Evolutionary conservation across 2,888 invertebrate species (phyloP), one percentile per base, ranked within the genome.

Genomic region (Clunio marinus): DNA sequence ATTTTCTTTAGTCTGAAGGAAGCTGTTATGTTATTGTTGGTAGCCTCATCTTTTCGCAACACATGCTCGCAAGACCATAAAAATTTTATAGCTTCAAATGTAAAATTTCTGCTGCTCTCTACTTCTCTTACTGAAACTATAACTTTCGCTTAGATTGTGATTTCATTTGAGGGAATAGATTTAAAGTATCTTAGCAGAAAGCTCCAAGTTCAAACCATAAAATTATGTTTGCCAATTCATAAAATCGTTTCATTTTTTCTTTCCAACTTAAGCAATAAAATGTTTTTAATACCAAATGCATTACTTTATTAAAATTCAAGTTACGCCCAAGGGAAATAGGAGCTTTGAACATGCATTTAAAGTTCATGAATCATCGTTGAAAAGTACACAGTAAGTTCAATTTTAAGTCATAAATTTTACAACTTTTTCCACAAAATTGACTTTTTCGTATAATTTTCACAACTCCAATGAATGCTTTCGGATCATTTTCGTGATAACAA

Each of bases 281-380:
- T 27, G 10, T 20, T 58, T 41, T 58, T 20, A 58, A 58, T 32
- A 32, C 20, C 32, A 28, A 57, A 58, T 58, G 58, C 58, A 58
- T 58, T 58, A 58, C 58, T 17, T 58, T 51, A 51, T 51, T 51
- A 51, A 51, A 51, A 51, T 51, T 51, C 41, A 15, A 41, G 3
- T 32, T 41, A 3, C 10, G 4, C 41, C 41, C n/a, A n/a, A 10
- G 41, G 10, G 10, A 15, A 41, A 41, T 41, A n/a, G n/a, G n/a
- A 41, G 41, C 41, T 41, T 41, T 41, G n/a, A n/a, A n/a, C 10
- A 2, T 41, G 10, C 10, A 41, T 3, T n/a, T n/a, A n/a, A n/a
- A n/a, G n/a, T n/a, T n/a, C 10, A 15, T 41, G 41, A 41, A 41
- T 41, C 41, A 41, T 41, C 15, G 10, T 10, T 41, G 2, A 15